Evolutionary conservation across 37 sponge, comb jelly and placozoan genomes (phyloP).

Genomic region (Ephydatia muelleri): DNA sequence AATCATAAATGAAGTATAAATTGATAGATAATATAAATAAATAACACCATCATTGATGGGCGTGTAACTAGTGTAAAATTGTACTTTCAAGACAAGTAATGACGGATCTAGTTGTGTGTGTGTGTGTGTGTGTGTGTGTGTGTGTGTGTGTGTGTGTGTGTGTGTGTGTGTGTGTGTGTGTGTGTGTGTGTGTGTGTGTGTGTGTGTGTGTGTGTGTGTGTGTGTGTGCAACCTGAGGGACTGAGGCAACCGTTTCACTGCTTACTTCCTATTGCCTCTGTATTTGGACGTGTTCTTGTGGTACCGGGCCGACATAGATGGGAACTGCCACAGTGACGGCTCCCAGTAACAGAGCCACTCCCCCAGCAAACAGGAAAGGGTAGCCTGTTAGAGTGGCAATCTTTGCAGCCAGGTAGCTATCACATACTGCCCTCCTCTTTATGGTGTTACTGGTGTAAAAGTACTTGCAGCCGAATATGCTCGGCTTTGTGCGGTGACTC

Average conservation of each 20-base stretch:
- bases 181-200: not conserved
- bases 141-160: not conserved
- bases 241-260: not conserved
- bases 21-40: too few species aligned
- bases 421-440: conserved; percentile 39
- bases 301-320: conserved; percentile 52
- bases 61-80: too few species aligned
- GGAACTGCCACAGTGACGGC: conserved; percentile 64
- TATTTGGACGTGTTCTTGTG: conserved; percentile 19
- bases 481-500: conserved; percentile 44
- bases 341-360: conserved; percentile 34
- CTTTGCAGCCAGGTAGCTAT: conserved; percentile 56
- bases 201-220: not conserved
- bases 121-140: not conserved
- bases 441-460: not conserved
- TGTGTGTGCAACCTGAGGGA: too few species aligned
- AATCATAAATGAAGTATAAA: too few species aligned
- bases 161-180: not conserved
- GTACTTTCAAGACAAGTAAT: too few species aligned
- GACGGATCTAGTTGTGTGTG: too few species aligned
- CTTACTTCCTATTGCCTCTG: not conserved
- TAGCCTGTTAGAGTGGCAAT: conserved; percentile 36
- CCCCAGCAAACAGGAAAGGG: conserved; percentile 56
- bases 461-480: conserved; percentile 69
- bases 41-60: too few species aligned